Evolutionary conservation across 92 coral and sea anemone genomes (phyloP).

Genomic region (Blastomussa wellsi): DNA sequence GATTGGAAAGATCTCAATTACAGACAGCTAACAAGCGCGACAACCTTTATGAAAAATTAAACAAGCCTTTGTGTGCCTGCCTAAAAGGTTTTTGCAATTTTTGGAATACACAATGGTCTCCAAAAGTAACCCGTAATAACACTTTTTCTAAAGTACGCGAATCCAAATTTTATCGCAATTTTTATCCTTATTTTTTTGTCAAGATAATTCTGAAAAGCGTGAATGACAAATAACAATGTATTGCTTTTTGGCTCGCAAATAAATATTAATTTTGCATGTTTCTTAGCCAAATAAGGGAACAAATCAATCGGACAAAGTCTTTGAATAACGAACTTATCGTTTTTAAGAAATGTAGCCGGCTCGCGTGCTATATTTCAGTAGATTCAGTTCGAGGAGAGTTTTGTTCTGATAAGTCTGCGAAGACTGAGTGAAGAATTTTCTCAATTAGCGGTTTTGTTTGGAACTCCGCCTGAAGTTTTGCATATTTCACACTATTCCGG

Average conservation of each 20-base stretch:
- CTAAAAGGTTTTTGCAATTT: conserved; percentile 12
- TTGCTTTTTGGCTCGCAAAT: neutral
- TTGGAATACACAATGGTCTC: conserved; percentile 5
- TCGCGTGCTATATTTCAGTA: neutral
- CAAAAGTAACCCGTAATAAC: neutral
- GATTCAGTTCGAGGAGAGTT: neutral
- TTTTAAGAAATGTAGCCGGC: neutral
- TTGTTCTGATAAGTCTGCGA: neutral
- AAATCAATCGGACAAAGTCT: neutral
- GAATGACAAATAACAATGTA: neutral
- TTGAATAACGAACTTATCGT: neutral
- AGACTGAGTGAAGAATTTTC: neutral
- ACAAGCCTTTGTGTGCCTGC: neutral
- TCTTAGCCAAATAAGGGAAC: conserved; percentile 18
- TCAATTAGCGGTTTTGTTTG: neutral
- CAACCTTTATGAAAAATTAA: conserved; percentile 44
- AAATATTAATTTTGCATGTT: conserved; percentile 27
- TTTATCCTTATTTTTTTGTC: neutral
- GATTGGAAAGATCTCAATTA: conserved; percentile 43
- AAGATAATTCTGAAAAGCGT: neutral
- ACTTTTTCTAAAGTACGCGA: neutral
- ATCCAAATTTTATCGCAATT: neutral
- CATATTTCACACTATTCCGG: conserved; percentile 1
- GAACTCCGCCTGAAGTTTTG: neutral
- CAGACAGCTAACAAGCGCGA: conserved; percentile 38